Percentiles rank a stretch among this genome's conserved stretches.
These are phyloP conservation scores for Tetropium fuscum DNA, from an alignment of 2,888 invertebrate genomes.

Conservation along the genomic window DNA sequence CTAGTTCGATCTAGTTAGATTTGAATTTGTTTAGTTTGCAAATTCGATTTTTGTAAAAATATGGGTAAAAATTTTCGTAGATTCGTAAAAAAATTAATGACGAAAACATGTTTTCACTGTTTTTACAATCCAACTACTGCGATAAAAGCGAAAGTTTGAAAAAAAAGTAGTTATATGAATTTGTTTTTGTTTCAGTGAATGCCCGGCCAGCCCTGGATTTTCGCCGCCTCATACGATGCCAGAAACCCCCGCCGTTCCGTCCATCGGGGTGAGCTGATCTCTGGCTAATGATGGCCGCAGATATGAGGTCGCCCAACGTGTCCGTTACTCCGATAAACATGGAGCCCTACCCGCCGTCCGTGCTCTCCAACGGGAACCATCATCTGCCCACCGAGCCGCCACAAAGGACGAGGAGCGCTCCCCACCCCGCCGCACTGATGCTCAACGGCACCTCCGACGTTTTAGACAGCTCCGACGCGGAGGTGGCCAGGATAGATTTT, in stretches of 20 bases:
- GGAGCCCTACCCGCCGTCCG: constrained; percentile 54
- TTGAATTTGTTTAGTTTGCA: no score
- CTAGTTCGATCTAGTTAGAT: no score
- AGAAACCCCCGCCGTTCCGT: constrained; percentile 38
- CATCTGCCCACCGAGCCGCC: constrained; percentile 45
- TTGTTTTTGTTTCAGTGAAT: constrained; percentile 47
- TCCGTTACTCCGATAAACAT: constrained; percentile 87
- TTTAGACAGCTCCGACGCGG: constrained; percentile 81
- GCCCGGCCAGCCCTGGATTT: constrained; percentile 29
- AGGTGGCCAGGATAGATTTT: constrained; percentile 84
- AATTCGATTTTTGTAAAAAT: no score
- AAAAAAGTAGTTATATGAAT: no score
- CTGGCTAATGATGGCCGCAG: constrained; percentile 59
- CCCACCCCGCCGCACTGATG: constrained; percentile 47
- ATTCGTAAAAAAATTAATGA: no score
- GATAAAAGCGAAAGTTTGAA: no score
- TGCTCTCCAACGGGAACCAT: constrained; percentile 31
- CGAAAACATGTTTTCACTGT: no score
- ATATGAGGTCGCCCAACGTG: constrained; percentile 71
- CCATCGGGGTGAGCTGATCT: constrained; percentile 62
- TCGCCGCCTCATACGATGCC: constrained; percentile 38
- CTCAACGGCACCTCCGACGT: constrained; percentile 54
- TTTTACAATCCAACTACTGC: no score
- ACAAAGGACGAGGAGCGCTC: constrained; percentile 50
- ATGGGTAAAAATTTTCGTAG: no score